Evolutionary conservation across 2,113 vertebrate species (phyloP), one percentile per base, ranked within the genome.

Genomic region (Meriones unguiculatus): DNA sequence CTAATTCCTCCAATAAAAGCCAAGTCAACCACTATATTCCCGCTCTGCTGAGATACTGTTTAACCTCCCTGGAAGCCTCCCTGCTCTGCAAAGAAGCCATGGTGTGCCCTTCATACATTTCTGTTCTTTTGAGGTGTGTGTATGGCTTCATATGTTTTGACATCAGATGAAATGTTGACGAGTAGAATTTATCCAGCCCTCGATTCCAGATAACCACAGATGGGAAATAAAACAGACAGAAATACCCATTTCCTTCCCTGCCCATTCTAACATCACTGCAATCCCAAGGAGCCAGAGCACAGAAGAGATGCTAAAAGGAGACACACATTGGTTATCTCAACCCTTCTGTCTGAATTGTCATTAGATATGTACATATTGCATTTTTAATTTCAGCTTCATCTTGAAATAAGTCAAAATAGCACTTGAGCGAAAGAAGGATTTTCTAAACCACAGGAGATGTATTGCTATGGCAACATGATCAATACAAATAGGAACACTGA

Each of bases 401-500:
- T 78, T 88, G 89, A 97, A 95, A 95, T 95, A 25, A 97, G 62
- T 96, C 95, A 54, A 86, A 87, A 81, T 54, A 94, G 41, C 76
- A 76, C 87, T 95, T 95, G 93, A 94, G 90, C 75, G 97, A 97
- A 98, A 94, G 93, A 90, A 97, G 52, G 41, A 93, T 86, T 96
- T 97, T 98, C 91, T 93, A 97, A 98, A 95, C 59, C 91, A 84
- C 54, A 28, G 41, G 94, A 54, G 64, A 94, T 96, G 25, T 82
- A 98, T 97, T 95, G 72, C 98, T 98, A 98, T 98, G 97, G 97
- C 96, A 98, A 98, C 94, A 41, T 64, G 93, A 78, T 85, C 41
- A 35, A 78, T n/a, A 95, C 93, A 98, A 98, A 96, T 95, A 97
- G 94, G 87, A 95, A 93, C 82, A 81, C 2, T 95, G 80, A 72